Conservation (phyloP, 1,140 invertebrate genomes). For the Drosophila arawakana region DNA sequence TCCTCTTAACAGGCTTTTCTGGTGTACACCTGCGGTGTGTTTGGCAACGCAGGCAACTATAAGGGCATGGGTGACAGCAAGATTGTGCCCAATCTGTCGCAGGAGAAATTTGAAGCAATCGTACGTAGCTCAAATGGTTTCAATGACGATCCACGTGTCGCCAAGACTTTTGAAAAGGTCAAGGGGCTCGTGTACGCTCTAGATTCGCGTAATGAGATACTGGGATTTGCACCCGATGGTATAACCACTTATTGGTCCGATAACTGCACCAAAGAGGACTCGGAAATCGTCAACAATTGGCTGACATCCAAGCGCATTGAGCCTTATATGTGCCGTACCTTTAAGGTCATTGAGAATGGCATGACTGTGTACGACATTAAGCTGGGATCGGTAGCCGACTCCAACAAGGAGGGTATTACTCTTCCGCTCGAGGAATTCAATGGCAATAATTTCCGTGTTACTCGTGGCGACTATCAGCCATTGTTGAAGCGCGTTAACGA, state of each 20-base stretch:
- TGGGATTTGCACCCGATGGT: constrained; percentile 93
- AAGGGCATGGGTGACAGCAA: constrained; percentile 97
- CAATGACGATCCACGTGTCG: constrained; percentile 86
- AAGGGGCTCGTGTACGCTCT: constrained; percentile 89
- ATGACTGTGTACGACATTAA: constrained; percentile 88
- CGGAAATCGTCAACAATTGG: constrained; percentile 93
- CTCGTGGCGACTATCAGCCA: constrained; percentile 94
- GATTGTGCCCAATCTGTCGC: constrained; percentile 94
- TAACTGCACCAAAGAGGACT: constrained; percentile 94
- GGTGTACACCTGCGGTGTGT: constrained; percentile 93
- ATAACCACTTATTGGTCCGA: constrained; percentile 96
- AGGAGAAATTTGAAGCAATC: constrained; percentile 90
- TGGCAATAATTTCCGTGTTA: constrained; percentile 90
- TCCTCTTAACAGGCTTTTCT: constrained; percentile 89
- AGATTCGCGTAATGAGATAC: constrained; percentile 88
- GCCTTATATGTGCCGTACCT: constrained; percentile 94
- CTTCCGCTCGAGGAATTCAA: constrained; percentile 88
- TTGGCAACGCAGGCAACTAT: constrained; percentile 96
- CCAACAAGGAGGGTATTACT: constrained; percentile 87
- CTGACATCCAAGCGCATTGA: constrained; percentile 93
- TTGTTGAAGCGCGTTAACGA: constrained; percentile 89
- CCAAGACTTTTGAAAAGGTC: constrained; percentile 87
- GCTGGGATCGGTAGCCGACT: constrained; percentile 89
- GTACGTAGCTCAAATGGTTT: constrained; percentile 90
- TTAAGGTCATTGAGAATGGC: constrained; percentile 90